Evolutionary conservation across 1,140 invertebrate genomes (phyloP).

Genomic region (Melitaea cinxia): DNA sequence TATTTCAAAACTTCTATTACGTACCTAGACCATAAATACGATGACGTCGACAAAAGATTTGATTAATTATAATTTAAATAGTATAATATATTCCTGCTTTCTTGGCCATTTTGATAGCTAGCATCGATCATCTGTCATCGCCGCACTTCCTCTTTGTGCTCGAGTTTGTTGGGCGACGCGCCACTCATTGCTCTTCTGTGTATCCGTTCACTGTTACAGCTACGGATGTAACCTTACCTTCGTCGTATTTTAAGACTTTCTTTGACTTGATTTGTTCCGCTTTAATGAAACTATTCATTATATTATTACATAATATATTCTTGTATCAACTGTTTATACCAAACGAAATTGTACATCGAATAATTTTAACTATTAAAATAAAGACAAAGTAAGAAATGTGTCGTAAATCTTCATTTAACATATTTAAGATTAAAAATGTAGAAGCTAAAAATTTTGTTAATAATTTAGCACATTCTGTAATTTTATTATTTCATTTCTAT

Average conservation of each 20-base stretch:
- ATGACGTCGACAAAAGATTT: constrained; percentile 3
- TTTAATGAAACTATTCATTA: too few relatives aligned
- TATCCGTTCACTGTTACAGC: constrained; percentile 34
- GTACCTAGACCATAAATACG: neutral
- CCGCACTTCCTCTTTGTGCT: constrained; percentile 48
- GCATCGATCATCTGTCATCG: constrained; percentile 62
- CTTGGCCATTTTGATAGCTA: constrained; percentile 43
- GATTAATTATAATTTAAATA: constrained; percentile 35
- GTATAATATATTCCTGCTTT: constrained; percentile 28
- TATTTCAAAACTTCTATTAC: neutral
- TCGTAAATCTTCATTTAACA: too few relatives aligned
- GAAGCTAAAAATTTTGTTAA: too few relatives aligned
- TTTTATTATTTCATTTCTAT: too few relatives aligned
- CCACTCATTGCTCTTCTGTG: constrained; percentile 40
- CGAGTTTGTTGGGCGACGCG: constrained; percentile 49
- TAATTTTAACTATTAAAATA: too few relatives aligned
- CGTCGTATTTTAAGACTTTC: neutral
- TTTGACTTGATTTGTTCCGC: neutral
- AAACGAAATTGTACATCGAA: too few relatives aligned
- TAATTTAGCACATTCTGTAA: too few relatives aligned
- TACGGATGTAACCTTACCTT: neutral
- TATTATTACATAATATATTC: too few relatives aligned
- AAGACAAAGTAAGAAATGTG: too few relatives aligned
- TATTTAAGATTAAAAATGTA: too few relatives aligned
- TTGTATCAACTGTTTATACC: too few relatives aligned